Evolutionary conservation across 2,113 vertebrate species (phyloP).

Genomic region (Megaleporinus macrocephalus): DNA sequence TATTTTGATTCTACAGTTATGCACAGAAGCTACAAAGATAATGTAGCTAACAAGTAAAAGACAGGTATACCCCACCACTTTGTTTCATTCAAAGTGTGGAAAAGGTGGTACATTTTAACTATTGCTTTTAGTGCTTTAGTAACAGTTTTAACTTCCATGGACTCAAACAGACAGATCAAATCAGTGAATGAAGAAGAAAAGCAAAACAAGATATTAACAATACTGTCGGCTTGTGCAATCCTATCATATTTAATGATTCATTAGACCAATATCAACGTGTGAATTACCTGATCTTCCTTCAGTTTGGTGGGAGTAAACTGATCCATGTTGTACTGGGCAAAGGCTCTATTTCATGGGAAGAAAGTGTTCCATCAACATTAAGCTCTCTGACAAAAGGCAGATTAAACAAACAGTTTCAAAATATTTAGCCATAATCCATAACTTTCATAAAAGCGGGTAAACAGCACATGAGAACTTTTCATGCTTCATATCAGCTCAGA

Average conservation of each 20-base stretch:
- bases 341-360: slow-evolving; percentile 80
- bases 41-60: neutral
- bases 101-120: too few relatives aligned
- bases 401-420: neutral
- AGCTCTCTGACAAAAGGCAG: too few relatives aligned
- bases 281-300: slow-evolving; percentile 81
- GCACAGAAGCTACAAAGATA: neutral
- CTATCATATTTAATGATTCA: neutral
- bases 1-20: neutral
- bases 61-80: neutral
- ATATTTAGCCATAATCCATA: neutral
- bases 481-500: neutral
- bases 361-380: slow-evolving; percentile 4
- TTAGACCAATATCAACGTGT: neutral
- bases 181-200: too few relatives aligned
- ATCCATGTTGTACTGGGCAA: slow-evolving; percentile 98
- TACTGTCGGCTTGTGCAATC: neutral
- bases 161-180: neutral
- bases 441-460: neutral
- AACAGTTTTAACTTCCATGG: neutral
- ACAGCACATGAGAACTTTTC: neutral
- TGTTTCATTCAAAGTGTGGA: too few relatives aligned
- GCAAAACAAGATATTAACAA: neutral
- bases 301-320: slow-evolving; percentile 93
- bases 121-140: too few relatives aligned